Conservation (phyloP, 2,113 vertebrate species). For the Phrynosoma blainvillii region DNA sequence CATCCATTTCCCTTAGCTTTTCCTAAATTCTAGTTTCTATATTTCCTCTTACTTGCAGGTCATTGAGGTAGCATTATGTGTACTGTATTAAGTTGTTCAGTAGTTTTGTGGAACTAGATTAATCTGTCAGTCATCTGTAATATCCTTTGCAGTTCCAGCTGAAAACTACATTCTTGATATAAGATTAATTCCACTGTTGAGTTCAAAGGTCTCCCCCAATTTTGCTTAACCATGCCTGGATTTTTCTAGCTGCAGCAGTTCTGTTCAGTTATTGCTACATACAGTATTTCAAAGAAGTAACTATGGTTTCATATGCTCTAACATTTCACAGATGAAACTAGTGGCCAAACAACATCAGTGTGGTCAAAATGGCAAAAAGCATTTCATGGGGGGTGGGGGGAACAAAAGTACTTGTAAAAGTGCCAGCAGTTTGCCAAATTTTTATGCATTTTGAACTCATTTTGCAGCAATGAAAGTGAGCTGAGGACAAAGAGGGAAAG, state of each 20-base stretch:
- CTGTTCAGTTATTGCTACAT: background rate
- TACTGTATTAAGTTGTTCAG: background rate
- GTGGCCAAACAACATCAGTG: no score
- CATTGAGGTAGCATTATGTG: accelerated
- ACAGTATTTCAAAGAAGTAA: background rate
- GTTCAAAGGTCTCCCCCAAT: background rate
- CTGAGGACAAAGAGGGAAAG: no score
- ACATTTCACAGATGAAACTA: no score
- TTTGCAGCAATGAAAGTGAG: no score
- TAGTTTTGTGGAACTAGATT: background rate
- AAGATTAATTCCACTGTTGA: background rate
- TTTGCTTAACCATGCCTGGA: background rate
- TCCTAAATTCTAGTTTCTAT: background rate
- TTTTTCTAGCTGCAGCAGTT: background rate
- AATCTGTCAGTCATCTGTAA: background rate
- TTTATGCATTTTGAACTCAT: no score
- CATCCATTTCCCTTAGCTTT: background rate
- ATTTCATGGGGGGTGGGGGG: no score
- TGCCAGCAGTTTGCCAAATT: no score
- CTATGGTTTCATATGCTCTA: background rate
- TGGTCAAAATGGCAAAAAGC: no score
- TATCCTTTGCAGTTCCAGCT: constrained; percentile 4
- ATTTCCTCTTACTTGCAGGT: background rate
- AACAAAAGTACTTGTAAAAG: no score
- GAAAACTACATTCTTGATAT: background rate